phyloP scores from a whole-genome alignment of 1,140 invertebrate genomes.

The Colletes latitarsis region DNA sequence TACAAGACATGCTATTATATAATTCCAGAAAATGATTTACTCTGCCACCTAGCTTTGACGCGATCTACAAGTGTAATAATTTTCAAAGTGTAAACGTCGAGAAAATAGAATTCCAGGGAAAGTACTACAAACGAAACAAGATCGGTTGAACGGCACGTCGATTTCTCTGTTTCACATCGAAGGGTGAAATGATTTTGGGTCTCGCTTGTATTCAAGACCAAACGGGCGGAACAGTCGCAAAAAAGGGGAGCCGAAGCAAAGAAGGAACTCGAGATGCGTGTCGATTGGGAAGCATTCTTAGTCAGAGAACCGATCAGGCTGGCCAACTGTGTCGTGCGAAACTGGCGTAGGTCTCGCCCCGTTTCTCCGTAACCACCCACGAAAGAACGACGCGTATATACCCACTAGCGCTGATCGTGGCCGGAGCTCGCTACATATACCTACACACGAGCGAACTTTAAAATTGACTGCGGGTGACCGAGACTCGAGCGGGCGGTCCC shows the following conservation, averaged over 20 bases:
- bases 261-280: slow-evolving; percentile 16
- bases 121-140: no score
- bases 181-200: no score
- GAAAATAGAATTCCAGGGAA: no score
- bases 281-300: slow-evolving; percentile 45
- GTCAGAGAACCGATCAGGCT: not conserved
- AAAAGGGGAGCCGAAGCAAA: not conserved
- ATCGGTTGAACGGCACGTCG: no score
- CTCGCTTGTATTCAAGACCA: no score
- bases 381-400: slow-evolving; percentile 42
- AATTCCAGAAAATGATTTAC: no score
- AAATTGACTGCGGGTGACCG: slow-evolving; percentile 68
- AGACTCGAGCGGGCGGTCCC: slow-evolving; percentile 60
- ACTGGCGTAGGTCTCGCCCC: slow-evolving; percentile 45
- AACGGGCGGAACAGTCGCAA: not conserved
- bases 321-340: slow-evolving; percentile 41
- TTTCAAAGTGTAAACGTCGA: no score
- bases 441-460: slow-evolving; percentile 48
- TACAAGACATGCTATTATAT: no score
- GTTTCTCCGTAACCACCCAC: slow-evolving; percentile 54
- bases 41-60: no score
- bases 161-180: no score
- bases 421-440: slow-evolving; percentile 7
- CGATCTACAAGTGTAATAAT: no score
- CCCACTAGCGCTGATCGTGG: not conserved